Base-by-base conservation (phyloP, 2,888 invertebrate species). In the Cryptocephalus primarius region DNA sequence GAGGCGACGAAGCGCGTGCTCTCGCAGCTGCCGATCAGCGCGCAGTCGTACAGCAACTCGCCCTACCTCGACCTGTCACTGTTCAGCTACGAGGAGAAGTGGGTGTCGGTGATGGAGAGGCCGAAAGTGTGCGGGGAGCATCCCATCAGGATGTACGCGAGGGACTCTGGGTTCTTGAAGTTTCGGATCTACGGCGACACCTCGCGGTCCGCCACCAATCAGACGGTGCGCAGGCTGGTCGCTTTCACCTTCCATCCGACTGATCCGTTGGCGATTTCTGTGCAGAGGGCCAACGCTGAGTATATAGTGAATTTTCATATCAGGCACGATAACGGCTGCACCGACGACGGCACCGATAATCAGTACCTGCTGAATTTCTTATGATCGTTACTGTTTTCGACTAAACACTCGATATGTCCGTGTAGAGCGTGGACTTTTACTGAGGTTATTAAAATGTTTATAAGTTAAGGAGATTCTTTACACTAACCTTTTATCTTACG, bases 181-280 rank as follows among this genome's bases (percentile, higher is more conserved):
- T 87, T 85, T 66, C 77, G 79, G 60, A 81, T 87, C 60, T 79
- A 82, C 62, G 82, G 85, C 9, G 83, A 83, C n/a, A 73, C 77
- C 52, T 68, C 75, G 2, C 78, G 82, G 65, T 77, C 80, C 9
- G 76, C 80, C 31, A 79, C 83, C 9, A 22, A 22, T 22, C 80
- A 81, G 8, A 74, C 82, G 56, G 76, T 87, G 9, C 73, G 92
- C 55, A 74, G 90, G 55, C 76, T 95, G 10, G 93, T 94, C 6
- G 92, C 95, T 12, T 96, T 94, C 66, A 92, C 92, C 9, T 95
- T 93, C 70, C 96, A 96, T 72, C 96, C 96, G 0, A 88, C 84
- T 10, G 94, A 96, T 71, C 96, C 96, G 0, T 92, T 96, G 70
- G 88, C 92, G 8, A 91, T 96, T 54, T 94, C 93, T 61, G 90